Evolutionary conservation across 2,888 invertebrate genomes (phyloP).

Genomic region (Macaria notata): DNA sequence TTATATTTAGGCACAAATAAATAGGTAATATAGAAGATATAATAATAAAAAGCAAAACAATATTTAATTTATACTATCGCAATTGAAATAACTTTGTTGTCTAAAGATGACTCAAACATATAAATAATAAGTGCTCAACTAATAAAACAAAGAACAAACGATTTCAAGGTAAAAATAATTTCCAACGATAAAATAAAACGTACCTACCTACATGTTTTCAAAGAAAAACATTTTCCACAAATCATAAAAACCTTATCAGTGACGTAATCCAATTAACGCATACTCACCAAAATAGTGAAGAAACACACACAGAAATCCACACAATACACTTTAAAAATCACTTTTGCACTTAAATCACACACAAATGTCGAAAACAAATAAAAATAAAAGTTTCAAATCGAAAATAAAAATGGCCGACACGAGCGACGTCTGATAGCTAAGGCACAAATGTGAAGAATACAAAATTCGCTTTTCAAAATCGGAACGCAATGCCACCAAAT

Average conservation of each 20-base stretch:
- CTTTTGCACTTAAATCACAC: conserved; percentile 17
- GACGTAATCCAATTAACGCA: conserved; percentile 23
- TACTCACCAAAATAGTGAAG: conserved; percentile 13
- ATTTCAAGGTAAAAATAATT: not conserved
- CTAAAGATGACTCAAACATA: too few species aligned
- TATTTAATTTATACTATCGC: too few species aligned
- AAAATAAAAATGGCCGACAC: conserved; percentile 55
- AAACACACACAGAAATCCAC: conserved; percentile 4
- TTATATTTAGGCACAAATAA: too few species aligned
- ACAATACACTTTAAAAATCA: conserved; percentile 2
- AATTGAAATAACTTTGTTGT: too few species aligned
- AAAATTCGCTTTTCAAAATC: conserved; percentile 71
- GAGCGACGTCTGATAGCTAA: conserved; percentile 25
- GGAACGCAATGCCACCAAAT: conserved; percentile 50
- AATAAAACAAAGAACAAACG: too few species aligned
- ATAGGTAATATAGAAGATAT: too few species aligned
- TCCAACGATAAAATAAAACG: not conserved
- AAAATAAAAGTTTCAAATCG: conserved; percentile 34
- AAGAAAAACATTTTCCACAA: conserved; percentile 9
- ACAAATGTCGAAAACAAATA: conserved; percentile 19
- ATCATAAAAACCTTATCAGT: conserved; percentile 20
- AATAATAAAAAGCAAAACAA: too few species aligned
- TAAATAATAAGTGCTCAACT: too few species aligned
- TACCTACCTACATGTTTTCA: not conserved
- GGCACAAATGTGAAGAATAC: conserved; percentile 65